Evolutionary conservation across 2,113 vertebrate genomes (phyloP), one percentile per base, ranked within the genome.

Genomic region (Alouatta palliata): DNA sequence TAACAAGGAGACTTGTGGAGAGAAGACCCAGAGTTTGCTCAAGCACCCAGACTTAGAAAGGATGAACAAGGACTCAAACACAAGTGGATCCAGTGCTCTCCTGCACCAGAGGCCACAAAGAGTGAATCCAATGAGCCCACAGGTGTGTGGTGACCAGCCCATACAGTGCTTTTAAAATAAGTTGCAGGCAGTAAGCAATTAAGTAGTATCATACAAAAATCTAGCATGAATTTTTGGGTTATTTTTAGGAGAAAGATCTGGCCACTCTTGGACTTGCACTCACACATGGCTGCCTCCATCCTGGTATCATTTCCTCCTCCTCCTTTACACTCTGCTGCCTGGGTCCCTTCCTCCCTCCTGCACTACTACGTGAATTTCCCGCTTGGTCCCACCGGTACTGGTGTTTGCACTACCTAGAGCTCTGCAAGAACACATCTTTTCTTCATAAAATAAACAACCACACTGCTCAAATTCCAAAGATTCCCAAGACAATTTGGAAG

Each of bases 241-340:
- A n/a, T 25, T 73, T 79, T 84, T 73, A 43, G 21, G 1, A 3
- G 61, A n/a, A 45, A 54, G 43, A 19, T 8, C 14, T 21, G 37
- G 40, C 81, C 17, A 13, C 47, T 27, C 2, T 1, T 6, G 73
- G 25, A 79, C 75, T 86, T 73, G 7, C 30, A 21, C 40, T 61
- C 6, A 54, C 32, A 4, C 3, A 0, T 2, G 12, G 73, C 23
- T 25, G 16, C 87, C 47, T 83, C 21, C 16, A 1, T 64, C 54
- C 40, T 13, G 9, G 25, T 5, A 5, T 16, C 1, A 4, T 27
- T 23, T 3, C 19, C 45, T 54, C 19, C 20, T 19, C 6, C 12
- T 45, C 3, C 32, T 61, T 2, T 40, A 16, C 0, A 4, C 35
- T 47, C 5, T 0, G 3, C 2, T 40, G 5, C 14, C 54, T 5